Conservation (phyloP, 1,140 invertebrate genomes). For the Eumeta japonica region DNA sequence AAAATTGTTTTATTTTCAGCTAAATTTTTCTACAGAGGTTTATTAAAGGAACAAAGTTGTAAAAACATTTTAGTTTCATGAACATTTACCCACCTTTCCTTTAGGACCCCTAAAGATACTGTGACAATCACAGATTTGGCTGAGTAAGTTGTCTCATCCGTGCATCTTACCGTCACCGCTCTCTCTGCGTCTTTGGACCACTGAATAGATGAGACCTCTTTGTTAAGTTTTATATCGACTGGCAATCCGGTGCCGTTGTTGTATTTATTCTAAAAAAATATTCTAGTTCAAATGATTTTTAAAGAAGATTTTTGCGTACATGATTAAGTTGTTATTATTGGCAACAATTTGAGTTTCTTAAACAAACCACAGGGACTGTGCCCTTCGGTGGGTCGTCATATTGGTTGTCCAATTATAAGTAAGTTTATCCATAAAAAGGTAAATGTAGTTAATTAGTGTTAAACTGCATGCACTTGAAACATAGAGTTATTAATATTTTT, state of each 20-base stretch:
- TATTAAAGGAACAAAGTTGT: constrained; percentile 5
- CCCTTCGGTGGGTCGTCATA: too few relatives aligned
- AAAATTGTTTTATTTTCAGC: too few relatives aligned
- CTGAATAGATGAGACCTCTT: neutral
- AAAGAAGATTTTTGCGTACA: too few relatives aligned
- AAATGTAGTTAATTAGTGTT: too few relatives aligned
- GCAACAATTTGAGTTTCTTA: too few relatives aligned
- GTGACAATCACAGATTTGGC: neutral
- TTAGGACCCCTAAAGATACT: neutral
- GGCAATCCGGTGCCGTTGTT: neutral
- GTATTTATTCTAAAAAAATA: neutral
- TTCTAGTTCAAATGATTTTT: neutral
- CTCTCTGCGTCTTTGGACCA: neutral
- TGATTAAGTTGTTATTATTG: too few relatives aligned
- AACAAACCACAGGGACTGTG: too few relatives aligned
- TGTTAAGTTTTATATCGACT: neutral
- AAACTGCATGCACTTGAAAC: too few relatives aligned
- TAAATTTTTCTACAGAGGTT: too few relatives aligned
- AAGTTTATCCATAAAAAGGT: too few relatives aligned
- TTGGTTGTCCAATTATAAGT: neutral
- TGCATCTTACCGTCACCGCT: neutral
- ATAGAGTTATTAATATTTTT: too few relatives aligned
- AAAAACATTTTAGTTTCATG: too few relatives aligned
- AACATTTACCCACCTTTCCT: neutral
- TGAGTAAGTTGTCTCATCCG: neutral